Conservation (phyloP, 2,888 invertebrate genomes). For the Drosophila austrosaltans region DNA sequence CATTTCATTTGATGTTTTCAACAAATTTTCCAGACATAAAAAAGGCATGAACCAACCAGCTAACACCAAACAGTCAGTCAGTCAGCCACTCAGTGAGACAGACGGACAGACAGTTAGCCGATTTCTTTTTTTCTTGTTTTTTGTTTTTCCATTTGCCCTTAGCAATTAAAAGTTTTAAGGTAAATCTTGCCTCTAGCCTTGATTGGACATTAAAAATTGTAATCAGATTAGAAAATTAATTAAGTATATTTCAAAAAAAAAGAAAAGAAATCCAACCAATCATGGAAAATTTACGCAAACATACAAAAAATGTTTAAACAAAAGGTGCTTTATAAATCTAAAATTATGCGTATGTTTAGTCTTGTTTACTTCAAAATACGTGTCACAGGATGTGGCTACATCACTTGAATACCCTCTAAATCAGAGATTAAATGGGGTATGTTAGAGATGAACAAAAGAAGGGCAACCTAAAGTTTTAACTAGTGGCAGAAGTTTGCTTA, state of each 20-base stretch:
- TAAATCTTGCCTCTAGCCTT: constrained; percentile 20
- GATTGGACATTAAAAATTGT: constrained; percentile 9
- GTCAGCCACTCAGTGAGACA: neutral
- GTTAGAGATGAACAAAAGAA: no score
- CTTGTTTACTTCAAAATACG: no score
- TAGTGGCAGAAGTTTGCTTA: neutral
- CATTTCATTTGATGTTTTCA: constrained; percentile 61
- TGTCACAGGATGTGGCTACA: constrained; percentile 1
- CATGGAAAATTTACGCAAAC: neutral
- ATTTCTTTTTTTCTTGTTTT: constrained; percentile 22
- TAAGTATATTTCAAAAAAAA: neutral
- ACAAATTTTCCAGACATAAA: constrained; percentile 50
- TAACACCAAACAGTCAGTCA: neutral
- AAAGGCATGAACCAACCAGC: constrained; percentile 9
- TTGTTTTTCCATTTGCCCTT: constrained; percentile 15
- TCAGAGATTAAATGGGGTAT: no score
- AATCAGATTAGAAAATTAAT: constrained; percentile 8
- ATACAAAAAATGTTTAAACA: neutral
- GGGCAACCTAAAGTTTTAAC: no score
- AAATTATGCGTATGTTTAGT: no score
- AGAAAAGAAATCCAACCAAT: neutral
- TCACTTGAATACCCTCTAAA: neutral
- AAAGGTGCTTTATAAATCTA: neutral
- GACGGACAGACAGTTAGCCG: neutral
- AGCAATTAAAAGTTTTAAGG: constrained; percentile 11